Base-by-base conservation (phyloP, 1,140 invertebrate species). In the Leptoteleia sp. region DNA sequence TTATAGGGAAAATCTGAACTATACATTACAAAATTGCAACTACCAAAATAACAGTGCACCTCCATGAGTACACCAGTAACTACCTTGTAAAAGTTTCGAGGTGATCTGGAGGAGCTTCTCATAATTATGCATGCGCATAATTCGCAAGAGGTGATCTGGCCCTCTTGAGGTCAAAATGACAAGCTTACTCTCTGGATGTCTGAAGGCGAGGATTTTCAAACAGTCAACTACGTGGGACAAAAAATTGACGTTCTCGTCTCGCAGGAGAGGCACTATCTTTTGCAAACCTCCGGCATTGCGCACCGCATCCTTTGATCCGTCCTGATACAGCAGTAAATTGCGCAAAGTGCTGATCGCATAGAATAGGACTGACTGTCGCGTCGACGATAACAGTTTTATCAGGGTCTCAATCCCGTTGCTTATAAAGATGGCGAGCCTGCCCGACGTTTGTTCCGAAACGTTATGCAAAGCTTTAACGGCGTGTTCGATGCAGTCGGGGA, bases 51-150 rank as follows among this genome's bases (percentile, higher is more conserved):
- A n/a, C n/a, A n/a, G n/a, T n/a, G n/a, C n/a, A n/a, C n/a, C n/a
- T n/a, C n/a, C n/a, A n/a, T n/a, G n/a, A n/a, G n/a, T n/a, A n/a
- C n/a, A n/a, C n/a, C n/a, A n/a, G n/a, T n/a, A n/a, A n/a, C n/a
- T n/a, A 90, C 92, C 96, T 92, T 99, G 99, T 57, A 99, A 91
- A 11, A 99, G 97, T 81, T 98, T 92, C 8, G 97, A 98, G 17
- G 98, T 99, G 15, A 98, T 99, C 97, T 98, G 99, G 22, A 99
- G 90, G 22, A 99, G 91, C 92, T 99, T 99, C 90, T 99, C 98
- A 83, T 99, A 99, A 82, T 96, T 96, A 87, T 98, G 99, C 11
- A 96, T 94, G 54, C 96, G 92, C 96, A 99, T 97, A 80, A 99
- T 99, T 65, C 98, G 93, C 5, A 99, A 97, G 55, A 99, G 90